Conservation (phyloP, 1,140 invertebrate genomes). For the Ephestia elutella region DNA sequence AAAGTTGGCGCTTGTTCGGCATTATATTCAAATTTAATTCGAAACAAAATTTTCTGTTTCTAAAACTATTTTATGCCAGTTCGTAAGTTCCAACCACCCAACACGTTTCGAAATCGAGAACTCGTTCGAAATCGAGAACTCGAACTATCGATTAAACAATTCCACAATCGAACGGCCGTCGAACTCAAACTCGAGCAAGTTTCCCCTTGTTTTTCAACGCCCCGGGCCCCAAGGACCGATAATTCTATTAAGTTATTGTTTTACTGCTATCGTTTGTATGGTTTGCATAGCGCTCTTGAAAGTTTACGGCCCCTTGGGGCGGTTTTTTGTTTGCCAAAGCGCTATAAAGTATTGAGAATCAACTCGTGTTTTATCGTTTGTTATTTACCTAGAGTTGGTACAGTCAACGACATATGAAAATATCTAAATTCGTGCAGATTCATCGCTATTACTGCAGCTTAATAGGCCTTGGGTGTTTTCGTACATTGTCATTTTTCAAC, state of each 20-base stretch:
- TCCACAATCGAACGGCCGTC: not conserved
- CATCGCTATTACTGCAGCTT: too few relatives aligned
- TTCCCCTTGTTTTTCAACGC: constrained; percentile 19
- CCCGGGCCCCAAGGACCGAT: constrained; percentile 12
- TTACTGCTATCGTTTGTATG: constrained; percentile 2
- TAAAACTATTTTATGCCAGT: too few relatives aligned
- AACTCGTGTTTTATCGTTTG: too few relatives aligned
- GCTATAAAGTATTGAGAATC: too few relatives aligned
- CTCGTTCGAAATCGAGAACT: not conserved
- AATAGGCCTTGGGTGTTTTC: too few relatives aligned
- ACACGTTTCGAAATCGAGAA: not conserved
- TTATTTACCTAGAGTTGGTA: too few relatives aligned
- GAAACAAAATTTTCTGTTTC: too few relatives aligned
- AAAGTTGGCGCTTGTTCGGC: too few relatives aligned
- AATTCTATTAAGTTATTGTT: constrained; percentile 29
- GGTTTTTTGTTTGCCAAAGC: not conserved
- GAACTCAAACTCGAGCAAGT: constrained; percentile 12
- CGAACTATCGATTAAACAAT: not conserved
- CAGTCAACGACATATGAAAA: too few relatives aligned
- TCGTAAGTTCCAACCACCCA: not conserved
- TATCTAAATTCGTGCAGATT: too few relatives aligned
- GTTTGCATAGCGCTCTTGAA: not conserved
- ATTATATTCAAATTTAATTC: too few relatives aligned
- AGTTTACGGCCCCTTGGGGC: not conserved
- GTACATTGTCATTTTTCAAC: too few relatives aligned